A percentile compares a stretch with the other conserved stretches of the same genome.
Evolutionary conservation across 2,888 invertebrate genomes (phyloP).

Genomic region (Malthinus seriepunctatus): DNA sequence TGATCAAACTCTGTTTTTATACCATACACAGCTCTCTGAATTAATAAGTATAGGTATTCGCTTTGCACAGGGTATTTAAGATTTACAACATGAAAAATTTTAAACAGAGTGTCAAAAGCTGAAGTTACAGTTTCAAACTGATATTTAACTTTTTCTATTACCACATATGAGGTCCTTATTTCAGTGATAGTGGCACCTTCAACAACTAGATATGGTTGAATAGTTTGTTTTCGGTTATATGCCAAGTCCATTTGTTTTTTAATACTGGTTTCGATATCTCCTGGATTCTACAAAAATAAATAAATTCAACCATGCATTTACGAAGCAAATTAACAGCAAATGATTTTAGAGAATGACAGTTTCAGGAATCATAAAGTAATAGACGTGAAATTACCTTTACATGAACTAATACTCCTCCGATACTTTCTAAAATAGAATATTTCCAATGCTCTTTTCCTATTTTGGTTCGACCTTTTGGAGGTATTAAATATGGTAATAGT

Average conservation of each 20-base stretch:
- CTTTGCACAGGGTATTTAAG: not conserved
- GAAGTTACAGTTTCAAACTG: not conserved
- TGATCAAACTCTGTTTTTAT: not conserved
- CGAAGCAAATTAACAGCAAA: no score
- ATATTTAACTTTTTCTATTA: not conserved
- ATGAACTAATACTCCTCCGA: slow-evolving; percentile 3
- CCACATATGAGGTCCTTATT: not conserved
- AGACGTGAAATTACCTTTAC: no score
- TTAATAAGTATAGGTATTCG: not conserved
- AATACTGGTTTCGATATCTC: not conserved
- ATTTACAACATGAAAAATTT: not conserved
- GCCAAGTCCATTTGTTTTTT: not conserved
- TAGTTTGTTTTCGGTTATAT: not conserved
- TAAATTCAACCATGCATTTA: no score
- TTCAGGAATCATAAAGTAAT: no score
- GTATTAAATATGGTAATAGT: slow-evolving; percentile 8
- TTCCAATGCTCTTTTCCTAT: slow-evolving; percentile 5
- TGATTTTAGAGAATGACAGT: no score
- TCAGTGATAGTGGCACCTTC: not conserved
- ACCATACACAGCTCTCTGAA: not conserved
- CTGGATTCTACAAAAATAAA: not conserved
- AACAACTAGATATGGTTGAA: not conserved
- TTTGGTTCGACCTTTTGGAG: not conserved
- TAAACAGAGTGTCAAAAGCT: not conserved
- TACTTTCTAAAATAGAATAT: slow-evolving; percentile 1